A percentile compares a stretch with the other conserved stretches of the same genome.
Conservation (phyloP, 2,888 invertebrate genomes). For the Drosophila subquinaria region DNA sequence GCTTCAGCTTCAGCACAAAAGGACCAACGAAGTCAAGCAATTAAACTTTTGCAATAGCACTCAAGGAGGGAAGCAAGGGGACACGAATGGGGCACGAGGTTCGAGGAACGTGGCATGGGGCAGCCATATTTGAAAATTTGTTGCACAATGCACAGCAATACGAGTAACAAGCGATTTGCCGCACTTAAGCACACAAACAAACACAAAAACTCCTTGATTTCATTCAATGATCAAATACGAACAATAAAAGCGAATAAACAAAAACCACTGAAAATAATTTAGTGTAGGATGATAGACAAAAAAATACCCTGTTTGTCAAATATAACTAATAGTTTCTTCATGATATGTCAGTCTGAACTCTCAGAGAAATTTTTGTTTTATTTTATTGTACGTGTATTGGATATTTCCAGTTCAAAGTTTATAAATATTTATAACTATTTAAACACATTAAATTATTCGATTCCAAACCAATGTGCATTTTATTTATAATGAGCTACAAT, state of each 20-base stretch:
- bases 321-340: not conserved
- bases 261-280: slow-evolving; percentile 16
- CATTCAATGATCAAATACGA: slow-evolving; percentile 19
- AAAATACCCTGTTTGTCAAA: not conserved
- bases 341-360: no score
- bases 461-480: no score
- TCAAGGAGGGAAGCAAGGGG: slow-evolving; percentile 2
- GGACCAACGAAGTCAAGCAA: slow-evolving; percentile 65
- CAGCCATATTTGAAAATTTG: slow-evolving; percentile 22
- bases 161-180: slow-evolving; percentile 48
- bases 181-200: slow-evolving; percentile 26
- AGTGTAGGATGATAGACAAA: not conserved
- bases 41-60: slow-evolving; percentile 63
- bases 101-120: not conserved
- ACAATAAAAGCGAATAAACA: slow-evolving; percentile 5
- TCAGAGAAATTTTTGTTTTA: no score
- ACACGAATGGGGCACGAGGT: not conserved
- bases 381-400: no score
- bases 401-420: no score
- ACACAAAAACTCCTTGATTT: slow-evolving; percentile 17
- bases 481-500: no score
- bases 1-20: slow-evolving; percentile 37
- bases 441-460: no score
- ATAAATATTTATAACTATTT: no score
- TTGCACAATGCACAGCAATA: slow-evolving; percentile 43